Base-by-base conservation (phyloP, 1,140 invertebrate species). In the Drosophila sturtevanti region DNA sequence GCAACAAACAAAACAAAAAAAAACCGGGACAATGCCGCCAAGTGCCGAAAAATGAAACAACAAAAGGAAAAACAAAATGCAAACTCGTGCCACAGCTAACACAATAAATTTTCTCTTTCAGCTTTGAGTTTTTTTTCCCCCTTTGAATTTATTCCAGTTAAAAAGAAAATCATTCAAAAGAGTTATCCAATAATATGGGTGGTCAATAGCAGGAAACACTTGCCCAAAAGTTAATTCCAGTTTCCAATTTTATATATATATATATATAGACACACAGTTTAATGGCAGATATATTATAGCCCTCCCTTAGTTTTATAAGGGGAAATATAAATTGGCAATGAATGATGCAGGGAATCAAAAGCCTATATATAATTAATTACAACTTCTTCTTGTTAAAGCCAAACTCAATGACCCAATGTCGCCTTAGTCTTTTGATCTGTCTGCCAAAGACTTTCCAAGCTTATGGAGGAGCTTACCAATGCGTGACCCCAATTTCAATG, bases 21-120 rank as follows among this genome's bases (percentile, higher is more conserved):
- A 64, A 72, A 56, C 63, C 14, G 70, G 65, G 70, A 79, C 70
- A 74, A 82, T 64, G 66, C 71, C 72, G 38, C 54, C 35, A 79
- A 79, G 71, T 79, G 79, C 63, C 66, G 34, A 82, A 81, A 77
- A 55, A n/a, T n/a, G n/a, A 73, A 63, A 37, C 35, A 48, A 41
- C 48, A 35, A 48, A 22, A 63, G 55, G 27, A 35, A 18, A 41
- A 24, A 14, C 38, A 67, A 84, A 80, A 73, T 69, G 65, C 67
- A 67, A 75, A 86, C 81, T 85, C 81, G 81, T 85, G 78, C 81
- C 82, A 65, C 34, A 64, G 59, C 73, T 70, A 86, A 65, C 71
- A 85, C 74, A 85, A 85, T 85, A 87, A 85, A 85, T 85, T 87
- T 81, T 66, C 74, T 78, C 70, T 85, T 81, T 85, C 81, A 78